A percentile compares a stretch with the other conserved stretches of the same genome.
phyloP scores from a whole-genome alignment of 2,888 invertebrate genomes.

The Pollenia amentaria region DNA sequence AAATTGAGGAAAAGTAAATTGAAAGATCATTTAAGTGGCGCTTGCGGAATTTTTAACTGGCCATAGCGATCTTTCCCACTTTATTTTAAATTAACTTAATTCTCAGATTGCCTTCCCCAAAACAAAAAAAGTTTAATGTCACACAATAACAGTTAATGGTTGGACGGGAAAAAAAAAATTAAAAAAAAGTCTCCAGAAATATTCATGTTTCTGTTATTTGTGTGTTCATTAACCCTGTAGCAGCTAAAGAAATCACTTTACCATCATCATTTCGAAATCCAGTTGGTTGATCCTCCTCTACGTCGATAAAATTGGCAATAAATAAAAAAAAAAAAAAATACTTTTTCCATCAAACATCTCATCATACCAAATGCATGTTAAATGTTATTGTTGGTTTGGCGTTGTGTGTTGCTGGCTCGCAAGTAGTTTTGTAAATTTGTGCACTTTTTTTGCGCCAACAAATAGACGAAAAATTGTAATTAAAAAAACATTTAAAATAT shows the following conservation, averaged over 20 bases:
- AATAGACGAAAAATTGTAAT: conserved; percentile 3
- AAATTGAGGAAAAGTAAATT: too few species aligned
- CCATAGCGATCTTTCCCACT: too few species aligned
- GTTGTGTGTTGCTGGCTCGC: background rate
- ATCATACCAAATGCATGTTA: conserved; percentile 4
- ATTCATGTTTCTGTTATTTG: conserved; percentile 56
- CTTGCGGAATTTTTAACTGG: too few species aligned
- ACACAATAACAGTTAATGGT: conserved; percentile 1
- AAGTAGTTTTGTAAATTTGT: conserved; percentile 10
- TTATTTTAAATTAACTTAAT: background rate
- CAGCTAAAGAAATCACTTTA: conserved; percentile 7
- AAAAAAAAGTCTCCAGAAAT: conserved; percentile 52
- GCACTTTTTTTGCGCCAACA: background rate
- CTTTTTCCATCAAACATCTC: conserved; percentile 2
- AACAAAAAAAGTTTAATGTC: conserved; percentile 26
- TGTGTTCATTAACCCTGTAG: conserved; percentile 45
- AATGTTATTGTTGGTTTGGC: background rate
- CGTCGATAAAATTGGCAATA: conserved; percentile 16
- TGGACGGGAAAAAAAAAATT: background rate
- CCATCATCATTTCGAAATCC: conserved; percentile 1
- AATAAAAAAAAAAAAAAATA: conserved; percentile 7
- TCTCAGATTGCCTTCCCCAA: background rate
- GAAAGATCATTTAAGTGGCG: too few species aligned
- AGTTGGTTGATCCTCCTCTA: background rate
- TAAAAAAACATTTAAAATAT: conserved; percentile 19